phyloP scores from a whole-genome alignment of 2,113 vertebrate species.

The Calidris pugnax region DNA sequence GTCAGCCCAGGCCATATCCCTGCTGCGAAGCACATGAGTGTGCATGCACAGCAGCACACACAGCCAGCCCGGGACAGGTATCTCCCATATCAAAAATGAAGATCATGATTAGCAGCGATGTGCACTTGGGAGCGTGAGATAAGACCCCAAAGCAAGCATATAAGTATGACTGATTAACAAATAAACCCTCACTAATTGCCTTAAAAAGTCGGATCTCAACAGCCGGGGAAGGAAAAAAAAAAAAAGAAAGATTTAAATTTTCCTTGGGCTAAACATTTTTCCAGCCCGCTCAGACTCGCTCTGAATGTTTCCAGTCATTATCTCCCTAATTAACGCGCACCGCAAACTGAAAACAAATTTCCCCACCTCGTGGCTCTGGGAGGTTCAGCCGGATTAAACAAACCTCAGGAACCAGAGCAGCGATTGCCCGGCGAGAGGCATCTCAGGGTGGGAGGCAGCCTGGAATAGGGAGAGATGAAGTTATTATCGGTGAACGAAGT shows the following conservation, averaged over 20 bases:
- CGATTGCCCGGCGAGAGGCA: accelerated
- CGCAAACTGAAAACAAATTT: neutral
- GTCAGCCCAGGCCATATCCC: accelerated
- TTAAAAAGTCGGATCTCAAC: neutral
- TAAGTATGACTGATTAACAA: constrained; percentile 15
- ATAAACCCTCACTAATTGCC: constrained; percentile 32
- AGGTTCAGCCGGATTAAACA: neutral
- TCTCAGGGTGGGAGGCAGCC: neutral
- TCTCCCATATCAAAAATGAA: neutral
- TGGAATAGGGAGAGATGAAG: constrained; percentile 41
- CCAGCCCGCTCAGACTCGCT: neutral
- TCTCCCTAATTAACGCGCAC: neutral
- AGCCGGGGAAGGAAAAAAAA: neutral
- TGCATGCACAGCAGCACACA: neutral
- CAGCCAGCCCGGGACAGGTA: neutral
- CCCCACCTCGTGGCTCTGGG: neutral
- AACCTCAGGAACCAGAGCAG: neutral
- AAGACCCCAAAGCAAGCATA: neutral
- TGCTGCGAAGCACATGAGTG: neutral
- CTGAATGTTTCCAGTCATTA: neutral
- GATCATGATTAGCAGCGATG: neutral
- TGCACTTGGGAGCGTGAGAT: neutral
- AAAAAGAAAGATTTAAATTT: neutral
- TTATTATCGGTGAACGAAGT: neutral
- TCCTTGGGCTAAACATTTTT: constrained; percentile 52